Evolutionary conservation across 2,797 vertebrate genomes (phyloP), one percentile per base, ranked within the genome.

Genomic region (Cyclopterus lumpus): DNA sequence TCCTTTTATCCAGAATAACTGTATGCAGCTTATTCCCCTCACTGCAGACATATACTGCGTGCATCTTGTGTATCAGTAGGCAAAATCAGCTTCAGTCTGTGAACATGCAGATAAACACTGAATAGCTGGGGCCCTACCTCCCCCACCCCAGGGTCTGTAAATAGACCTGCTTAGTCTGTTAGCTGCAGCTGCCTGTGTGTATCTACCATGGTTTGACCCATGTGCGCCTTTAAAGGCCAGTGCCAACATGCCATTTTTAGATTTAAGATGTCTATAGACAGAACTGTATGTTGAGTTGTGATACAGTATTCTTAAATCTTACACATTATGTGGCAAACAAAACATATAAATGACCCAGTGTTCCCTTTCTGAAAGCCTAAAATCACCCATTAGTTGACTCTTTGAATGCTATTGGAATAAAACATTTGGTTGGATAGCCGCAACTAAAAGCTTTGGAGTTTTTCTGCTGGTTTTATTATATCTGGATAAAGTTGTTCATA

Each of bases 141-240:
- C 70, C 61, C 51, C 2, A 70, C 49, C 59, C 36, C 42, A 20
- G 20, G 3, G 6, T 73, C 86, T 92, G 83, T 84, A 90, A 89
- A 91, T 93, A 93, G 87, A 81, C 22, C n/a, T 72, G 62, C 34
- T 57, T 62, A 32, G 58, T 81, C 59, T 79, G 34, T 62, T 75
- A 61, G 40, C 62, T 77, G 79, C 91, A 93, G 91, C 91, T 93
- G 91, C 83, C 76, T 70, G 62, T 66, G 63, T 71, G 78, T n/a
- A 44, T 90, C 89, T 78, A 49, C 10, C 44, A 40, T 53, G 51
- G 62, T 61, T 62, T 61, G 24, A 71, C 54, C 59, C 28, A 53
- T 79, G 20, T 79, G 2, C 32, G 20, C 81, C 84, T 77, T 82
- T 81, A 77, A 84, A 80, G 75, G 83, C 20, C 24, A 8, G 16